Base-by-base conservation (phyloP, 1,140 invertebrate species). In the Tribolium castaneum region DNA sequence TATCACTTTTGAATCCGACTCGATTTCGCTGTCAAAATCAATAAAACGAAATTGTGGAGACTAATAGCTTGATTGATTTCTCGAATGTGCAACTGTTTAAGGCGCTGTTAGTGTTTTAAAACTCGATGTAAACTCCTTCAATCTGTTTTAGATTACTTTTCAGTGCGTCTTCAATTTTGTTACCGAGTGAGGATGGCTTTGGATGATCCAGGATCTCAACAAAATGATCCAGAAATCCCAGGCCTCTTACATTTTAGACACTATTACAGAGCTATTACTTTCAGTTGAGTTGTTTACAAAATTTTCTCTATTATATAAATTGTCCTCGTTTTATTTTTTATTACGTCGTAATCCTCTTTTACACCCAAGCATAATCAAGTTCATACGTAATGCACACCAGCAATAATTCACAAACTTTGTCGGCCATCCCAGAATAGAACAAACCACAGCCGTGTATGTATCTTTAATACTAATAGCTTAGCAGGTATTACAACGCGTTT, bases 101-200 rank as follows among this genome's bases (percentile, higher is more conserved):
- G 34, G 12, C 30, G 59, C 35, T 66, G 59, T 66, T 66, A 66
- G 25, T 66, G 34, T 66, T 66, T 66, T 66, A 66, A 35, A 66
- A 66, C 59, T 66, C 30, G 59, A 35, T 66, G 59, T 66, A 66
- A 66, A 66, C 59, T 66, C 59, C 30, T 66, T 35, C 59, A 66
- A 66, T 66, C 59, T 66, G 59, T 66, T 66, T 66, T 66, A 66
- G 30, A 66, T 66, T 66, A 66, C 59, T 66, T 66, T 66, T 66
- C 59, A 35, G 59, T 66, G 59, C 59, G 59, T 66, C 59, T 66
- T 66, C 59, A 66, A 66, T 66, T 66, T 66, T 66, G 59, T 66
- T 66, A 35, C 59, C 56, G 59, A 66, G 59, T 66, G 59, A 66
- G 59, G 59, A 66, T 66, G 59, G 59, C 59, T 66, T 66, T 66